phyloP scores from a whole-genome alignment of 2,888 invertebrate species.

The Perithous albicinctus region DNA sequence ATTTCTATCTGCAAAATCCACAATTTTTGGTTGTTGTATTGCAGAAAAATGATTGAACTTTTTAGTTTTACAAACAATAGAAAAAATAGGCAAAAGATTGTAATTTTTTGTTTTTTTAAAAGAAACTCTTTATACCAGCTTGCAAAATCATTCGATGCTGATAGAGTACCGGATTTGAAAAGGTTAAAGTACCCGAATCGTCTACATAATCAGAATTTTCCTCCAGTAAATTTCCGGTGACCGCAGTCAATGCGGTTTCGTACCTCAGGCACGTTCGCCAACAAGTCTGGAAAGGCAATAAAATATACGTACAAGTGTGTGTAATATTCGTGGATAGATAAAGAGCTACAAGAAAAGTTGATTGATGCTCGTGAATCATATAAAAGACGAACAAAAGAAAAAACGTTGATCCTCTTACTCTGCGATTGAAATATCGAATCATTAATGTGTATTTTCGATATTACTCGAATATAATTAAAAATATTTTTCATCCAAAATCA shows the following conservation, averaged over 20 bases:
- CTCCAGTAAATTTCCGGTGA: constrained; percentile 34
- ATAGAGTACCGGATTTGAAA: not conserved
- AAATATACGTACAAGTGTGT: constrained; percentile 13
- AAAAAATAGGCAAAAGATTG: too few species aligned
- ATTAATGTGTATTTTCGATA: not conserved
- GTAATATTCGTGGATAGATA: not conserved
- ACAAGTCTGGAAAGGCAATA: constrained; percentile 21
- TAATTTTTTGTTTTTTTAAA: too few species aligned
- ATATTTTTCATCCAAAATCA: too few species aligned
- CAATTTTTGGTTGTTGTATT: too few species aligned
- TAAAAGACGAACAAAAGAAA: constrained; percentile 2
- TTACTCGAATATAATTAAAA: too few species aligned
- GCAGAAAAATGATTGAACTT: too few species aligned
- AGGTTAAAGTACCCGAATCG: constrained; percentile 4
- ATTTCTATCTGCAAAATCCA: too few species aligned
- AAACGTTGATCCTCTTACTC: not conserved
- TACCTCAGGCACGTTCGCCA: constrained; percentile 25
- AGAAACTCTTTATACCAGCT: not conserved
- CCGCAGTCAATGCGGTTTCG: constrained; percentile 8
- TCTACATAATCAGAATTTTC: not conserved
- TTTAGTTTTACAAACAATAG: too few species aligned
- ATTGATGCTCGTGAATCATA: constrained; percentile 16
- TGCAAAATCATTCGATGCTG: not conserved
- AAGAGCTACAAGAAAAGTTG: constrained; percentile 1
- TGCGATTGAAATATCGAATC: not conserved